These are phyloP conservation scores for Stenotaenia linearis DNA, from an alignment of 2,888 invertebrate genomes.

Conservation along the genomic window DNA sequence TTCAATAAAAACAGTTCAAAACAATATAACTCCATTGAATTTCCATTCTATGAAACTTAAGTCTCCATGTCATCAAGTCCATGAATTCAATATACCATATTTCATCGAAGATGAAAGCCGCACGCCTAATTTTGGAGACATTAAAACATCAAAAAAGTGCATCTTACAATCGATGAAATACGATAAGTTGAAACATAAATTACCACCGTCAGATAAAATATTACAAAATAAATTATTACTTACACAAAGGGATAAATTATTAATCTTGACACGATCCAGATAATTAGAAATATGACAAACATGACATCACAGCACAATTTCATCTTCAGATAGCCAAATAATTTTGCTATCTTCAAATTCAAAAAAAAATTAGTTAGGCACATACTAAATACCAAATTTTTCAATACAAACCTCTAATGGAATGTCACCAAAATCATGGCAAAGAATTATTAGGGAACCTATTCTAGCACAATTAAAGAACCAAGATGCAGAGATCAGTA, in stretches of 20 bases:
- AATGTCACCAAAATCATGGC: constrained; percentile 85
- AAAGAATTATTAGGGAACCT: constrained; percentile 78
- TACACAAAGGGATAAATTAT: neutral
- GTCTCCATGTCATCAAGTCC: too few species aligned
- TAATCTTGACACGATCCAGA: neutral
- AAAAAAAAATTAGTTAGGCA: neutral
- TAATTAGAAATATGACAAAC: neutral
- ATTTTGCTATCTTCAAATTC: neutral
- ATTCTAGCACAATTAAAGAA: constrained; percentile 83
- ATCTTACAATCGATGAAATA: too few species aligned
- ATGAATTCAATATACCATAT: too few species aligned
- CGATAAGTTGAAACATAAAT: too few species aligned
- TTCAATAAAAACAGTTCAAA: too few species aligned
- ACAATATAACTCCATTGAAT: too few species aligned
- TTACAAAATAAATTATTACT: too few species aligned
- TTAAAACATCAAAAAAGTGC: too few species aligned
- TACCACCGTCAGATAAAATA: too few species aligned
- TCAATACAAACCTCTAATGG: constrained; percentile 63
- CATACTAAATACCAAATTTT: neutral
- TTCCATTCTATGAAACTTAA: too few species aligned
- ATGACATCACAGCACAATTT: neutral
- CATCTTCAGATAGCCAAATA: neutral
- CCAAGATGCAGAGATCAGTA: constrained; percentile 88
- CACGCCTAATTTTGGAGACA: too few species aligned
- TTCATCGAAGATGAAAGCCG: too few species aligned